Percentiles rank a stretch among this genome's conserved stretches.
phyloP scores from a whole-genome alignment of 2,888 invertebrate genomes.

The Gordius sp. region DNA sequence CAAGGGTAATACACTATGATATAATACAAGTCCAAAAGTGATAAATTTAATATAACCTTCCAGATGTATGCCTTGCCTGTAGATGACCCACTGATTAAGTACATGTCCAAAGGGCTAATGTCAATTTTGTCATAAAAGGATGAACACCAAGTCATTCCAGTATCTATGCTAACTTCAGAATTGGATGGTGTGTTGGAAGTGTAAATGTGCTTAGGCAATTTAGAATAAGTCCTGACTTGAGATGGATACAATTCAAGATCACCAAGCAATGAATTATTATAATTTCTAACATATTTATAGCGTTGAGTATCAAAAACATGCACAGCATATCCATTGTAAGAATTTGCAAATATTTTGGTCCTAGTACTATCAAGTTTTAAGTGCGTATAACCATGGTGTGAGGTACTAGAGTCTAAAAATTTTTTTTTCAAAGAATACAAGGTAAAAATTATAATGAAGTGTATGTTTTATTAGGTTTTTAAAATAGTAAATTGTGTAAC shows the following conservation, averaged over 20 bases:
- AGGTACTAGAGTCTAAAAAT: too few relatives aligned
- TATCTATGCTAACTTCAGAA: too few relatives aligned
- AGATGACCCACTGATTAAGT: neutral
- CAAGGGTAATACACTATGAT: too few relatives aligned
- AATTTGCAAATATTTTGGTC: conserved; percentile 13
- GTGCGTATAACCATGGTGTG: neutral
- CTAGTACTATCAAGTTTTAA: neutral
- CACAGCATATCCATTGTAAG: neutral
- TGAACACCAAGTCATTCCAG: neutral
- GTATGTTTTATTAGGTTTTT: too few relatives aligned
- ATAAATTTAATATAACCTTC: conserved; percentile 6
- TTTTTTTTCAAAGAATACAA: too few relatives aligned
- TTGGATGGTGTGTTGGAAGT: too few relatives aligned
- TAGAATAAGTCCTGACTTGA: too few relatives aligned
- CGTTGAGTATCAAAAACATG: neutral
- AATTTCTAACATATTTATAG: neutral
- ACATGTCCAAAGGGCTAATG: neutral
- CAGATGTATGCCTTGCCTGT: neutral
- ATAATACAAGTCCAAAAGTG: neutral
- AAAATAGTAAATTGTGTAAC: too few relatives aligned
- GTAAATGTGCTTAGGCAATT: too few relatives aligned
- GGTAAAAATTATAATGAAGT: too few relatives aligned
- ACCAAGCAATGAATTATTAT: neutral
- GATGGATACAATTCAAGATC: too few relatives aligned
- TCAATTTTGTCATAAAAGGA: conserved; percentile 3